Evolutionary conservation across 2,797 vertebrate species (phyloP).

Genomic region (Melopsittacus undulatus): DNA sequence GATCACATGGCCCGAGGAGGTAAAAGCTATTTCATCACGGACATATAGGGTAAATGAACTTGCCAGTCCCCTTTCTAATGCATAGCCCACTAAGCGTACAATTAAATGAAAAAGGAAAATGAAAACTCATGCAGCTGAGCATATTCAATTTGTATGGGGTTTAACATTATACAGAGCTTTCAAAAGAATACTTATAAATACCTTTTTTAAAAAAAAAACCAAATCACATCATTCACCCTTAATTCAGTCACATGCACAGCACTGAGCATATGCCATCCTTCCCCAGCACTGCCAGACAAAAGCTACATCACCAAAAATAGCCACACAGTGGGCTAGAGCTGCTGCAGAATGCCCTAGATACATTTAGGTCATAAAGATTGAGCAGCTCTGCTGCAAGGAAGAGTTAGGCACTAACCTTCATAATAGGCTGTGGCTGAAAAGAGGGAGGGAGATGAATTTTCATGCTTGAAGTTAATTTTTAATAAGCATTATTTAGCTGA

Average conservation of each 20-base stretch:
- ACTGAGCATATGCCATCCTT: conserved; percentile 62
- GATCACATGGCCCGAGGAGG: not conserved
- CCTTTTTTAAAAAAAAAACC: not conserved
- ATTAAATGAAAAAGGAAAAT: conserved; percentile 5
- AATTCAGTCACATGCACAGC: conserved; percentile 47
- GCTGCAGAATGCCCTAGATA: conserved; percentile 71
- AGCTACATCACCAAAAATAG: conserved; percentile 72
- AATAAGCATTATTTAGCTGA: not conserved
- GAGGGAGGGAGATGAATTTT: not conserved
- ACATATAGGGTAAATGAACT: conserved; percentile 36
- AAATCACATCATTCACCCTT: not conserved
- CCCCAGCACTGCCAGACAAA: conserved; percentile 57
- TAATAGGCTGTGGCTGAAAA: not conserved
- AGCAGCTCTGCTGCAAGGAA: not conserved
- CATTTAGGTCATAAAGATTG: not conserved
- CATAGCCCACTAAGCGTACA: conserved; percentile 10
- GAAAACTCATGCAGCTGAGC: not conserved
- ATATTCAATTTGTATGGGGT: not conserved
- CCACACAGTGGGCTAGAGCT: conserved; percentile 9
- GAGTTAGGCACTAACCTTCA: not conserved
- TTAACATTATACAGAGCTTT: not conserved
- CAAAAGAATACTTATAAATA: not conserved
- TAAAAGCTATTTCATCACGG: conserved; percentile 17
- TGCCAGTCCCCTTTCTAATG: conserved; percentile 19
- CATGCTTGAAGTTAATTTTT: not conserved